A percentile compares a stretch with the other conserved stretches of the same genome.
These are phyloP conservation scores for Chondrosia reniformis DNA, from an alignment of 37 sponge, comb jelly and placozoan species.

Conservation along the genomic window DNA sequence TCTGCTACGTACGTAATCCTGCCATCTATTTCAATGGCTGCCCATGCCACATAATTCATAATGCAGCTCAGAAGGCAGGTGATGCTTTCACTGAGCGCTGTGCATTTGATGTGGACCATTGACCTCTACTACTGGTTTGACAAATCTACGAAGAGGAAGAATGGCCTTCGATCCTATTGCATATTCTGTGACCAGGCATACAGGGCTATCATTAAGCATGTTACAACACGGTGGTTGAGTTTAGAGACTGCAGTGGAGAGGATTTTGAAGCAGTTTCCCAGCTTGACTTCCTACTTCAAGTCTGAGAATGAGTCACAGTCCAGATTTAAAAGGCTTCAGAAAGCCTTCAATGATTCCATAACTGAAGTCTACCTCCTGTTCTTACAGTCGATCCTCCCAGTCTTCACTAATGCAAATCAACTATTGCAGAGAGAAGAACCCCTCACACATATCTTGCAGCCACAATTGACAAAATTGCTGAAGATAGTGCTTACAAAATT, in stretches of 20 bases:
- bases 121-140: conserved; percentile 32
- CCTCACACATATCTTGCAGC: neutral
- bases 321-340: neutral
- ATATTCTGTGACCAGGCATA: neutral
- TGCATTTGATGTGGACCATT: conserved; percentile 8
- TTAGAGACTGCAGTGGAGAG: too few relatives aligned
- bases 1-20: neutral
- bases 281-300: conserved; percentile 7
- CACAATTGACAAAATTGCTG: neutral
- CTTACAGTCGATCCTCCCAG: neutral
- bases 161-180: neutral
- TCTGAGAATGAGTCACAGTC: neutral
- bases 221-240: too few relatives aligned
- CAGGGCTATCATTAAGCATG: neutral
- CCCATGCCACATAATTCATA: conserved; percentile 32
- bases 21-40: conserved; percentile 26
- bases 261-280: neutral
- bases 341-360: neutral
- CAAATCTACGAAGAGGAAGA: conserved; percentile 20
- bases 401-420: neutral
- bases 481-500: neutral
- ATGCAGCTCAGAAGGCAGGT: conserved; percentile 22
- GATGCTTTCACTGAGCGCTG: conserved; percentile 10
- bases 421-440: neutral
- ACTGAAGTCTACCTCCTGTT: neutral